Percentiles rank a stretch among this genome's conserved stretches.
Conservation (phyloP, 2,888 invertebrate genomes). For the Cosmorhoe ocellata region DNA sequence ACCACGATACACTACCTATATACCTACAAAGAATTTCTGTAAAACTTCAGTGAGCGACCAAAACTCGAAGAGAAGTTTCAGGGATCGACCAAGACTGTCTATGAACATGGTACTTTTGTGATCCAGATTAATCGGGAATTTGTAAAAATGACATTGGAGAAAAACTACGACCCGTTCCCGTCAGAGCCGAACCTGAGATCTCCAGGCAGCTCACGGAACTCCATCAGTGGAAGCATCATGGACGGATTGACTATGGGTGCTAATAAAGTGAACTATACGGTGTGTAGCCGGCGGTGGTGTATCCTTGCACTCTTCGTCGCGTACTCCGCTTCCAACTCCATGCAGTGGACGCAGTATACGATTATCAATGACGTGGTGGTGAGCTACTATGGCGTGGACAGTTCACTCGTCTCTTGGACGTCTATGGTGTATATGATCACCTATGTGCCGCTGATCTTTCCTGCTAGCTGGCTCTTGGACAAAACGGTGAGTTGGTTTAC, state of each 20-base stretch:
- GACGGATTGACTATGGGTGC: conserved; percentile 44
- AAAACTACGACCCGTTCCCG: conserved; percentile 22
- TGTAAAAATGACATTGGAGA: conserved; percentile 17
- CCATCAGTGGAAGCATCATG: conserved; percentile 57
- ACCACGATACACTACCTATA: too few species aligned
- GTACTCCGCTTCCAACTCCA: conserved; percentile 94
- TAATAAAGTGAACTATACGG: conserved; percentile 65
- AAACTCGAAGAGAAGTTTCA: background rate
- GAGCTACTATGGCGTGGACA: conserved; percentile 87
- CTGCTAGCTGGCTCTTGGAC: conserved; percentile 97
- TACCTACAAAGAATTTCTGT: background rate
- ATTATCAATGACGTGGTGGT: conserved; percentile 92
- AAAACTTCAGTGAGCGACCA: background rate
- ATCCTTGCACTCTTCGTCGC: conserved; percentile 91
- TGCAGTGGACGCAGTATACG: conserved; percentile 98
- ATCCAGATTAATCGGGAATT: background rate
- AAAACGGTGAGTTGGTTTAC: conserved; percentile 87
- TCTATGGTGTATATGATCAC: conserved; percentile 98
- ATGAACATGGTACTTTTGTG: too few species aligned
- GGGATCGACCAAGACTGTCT: background rate
- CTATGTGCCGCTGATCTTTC: conserved; percentile 98
- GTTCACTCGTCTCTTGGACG: conserved; percentile 94
- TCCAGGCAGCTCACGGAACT: conserved; percentile 38
- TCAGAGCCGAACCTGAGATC: conserved; percentile 41
- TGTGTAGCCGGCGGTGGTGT: conserved; percentile 89